Evolutionary conservation across 2,888 invertebrate genomes (phyloP).

Genomic region (Macropis europaea): DNA sequence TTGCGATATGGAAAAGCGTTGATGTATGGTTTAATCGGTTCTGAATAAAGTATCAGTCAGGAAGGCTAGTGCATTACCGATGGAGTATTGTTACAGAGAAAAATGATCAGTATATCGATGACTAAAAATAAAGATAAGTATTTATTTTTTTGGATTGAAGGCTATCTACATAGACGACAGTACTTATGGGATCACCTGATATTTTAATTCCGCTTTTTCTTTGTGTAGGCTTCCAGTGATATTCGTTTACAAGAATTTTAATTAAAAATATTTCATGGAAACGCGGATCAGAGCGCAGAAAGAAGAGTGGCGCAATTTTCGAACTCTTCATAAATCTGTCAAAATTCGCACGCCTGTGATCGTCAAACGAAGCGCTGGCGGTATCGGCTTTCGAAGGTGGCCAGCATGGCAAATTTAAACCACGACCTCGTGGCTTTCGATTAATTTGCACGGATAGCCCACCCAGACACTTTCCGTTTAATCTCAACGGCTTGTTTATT

Average conservation of each 20-base stretch:
- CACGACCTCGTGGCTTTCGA: constrained; percentile 24
- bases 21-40: no score
- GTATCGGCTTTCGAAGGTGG: constrained; percentile 3
- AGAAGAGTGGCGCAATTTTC: neutral
- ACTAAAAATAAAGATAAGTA: no score
- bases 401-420: constrained; percentile 9
- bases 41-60: no score
- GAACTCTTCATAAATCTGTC: constrained; percentile 21
- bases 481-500: constrained; percentile 26
- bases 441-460: constrained; percentile 26
- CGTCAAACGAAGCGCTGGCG: neutral
- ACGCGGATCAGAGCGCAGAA: neutral
- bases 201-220: constrained; percentile 1
- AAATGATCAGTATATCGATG: no score
- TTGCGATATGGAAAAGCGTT: no score
- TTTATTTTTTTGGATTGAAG: no score
- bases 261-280: constrained; percentile 26
- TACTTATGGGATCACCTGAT: no score
- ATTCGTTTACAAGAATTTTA: constrained; percentile 11
- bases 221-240: neutral
- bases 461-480: constrained; percentile 10
- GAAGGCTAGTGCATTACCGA: no score
- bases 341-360: constrained; percentile 7
- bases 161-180: no score
- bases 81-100: no score